Conservation (phyloP, 2,797 vertebrate genomes). For the Eremophila alpestris region DNA sequence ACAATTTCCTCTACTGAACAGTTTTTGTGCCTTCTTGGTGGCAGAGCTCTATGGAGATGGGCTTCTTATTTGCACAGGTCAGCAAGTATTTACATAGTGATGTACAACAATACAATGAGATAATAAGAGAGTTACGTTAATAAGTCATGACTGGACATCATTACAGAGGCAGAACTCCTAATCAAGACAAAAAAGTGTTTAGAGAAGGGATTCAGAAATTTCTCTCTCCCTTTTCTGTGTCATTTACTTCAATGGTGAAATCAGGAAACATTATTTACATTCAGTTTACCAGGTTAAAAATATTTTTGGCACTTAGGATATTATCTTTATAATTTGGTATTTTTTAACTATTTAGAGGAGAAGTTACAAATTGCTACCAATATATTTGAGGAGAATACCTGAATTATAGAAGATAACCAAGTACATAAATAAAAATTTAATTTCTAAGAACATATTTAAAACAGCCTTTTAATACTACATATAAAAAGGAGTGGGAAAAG, state of each 20-base stretch:
- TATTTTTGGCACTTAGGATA: neutral
- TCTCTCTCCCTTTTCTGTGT: neutral
- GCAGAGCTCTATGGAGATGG: neutral
- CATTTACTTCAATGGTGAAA: neutral
- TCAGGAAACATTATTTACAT: neutral
- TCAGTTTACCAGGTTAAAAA: neutral
- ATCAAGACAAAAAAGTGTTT: neutral
- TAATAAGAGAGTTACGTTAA: neutral
- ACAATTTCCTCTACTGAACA: neutral
- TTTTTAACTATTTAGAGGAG: neutral
- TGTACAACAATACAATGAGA: neutral
- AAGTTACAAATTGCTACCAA: neutral
- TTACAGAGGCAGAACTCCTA: neutral
- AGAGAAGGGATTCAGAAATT: neutral
- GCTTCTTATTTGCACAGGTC: neutral
- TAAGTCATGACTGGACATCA: neutral
- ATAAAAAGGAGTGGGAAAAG: neutral
- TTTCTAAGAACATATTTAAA: neutral
- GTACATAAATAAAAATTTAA: neutral
- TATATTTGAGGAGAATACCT: neutral
- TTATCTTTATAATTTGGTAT: neutral
- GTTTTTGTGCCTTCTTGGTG: neutral
- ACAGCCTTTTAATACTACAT: neutral
- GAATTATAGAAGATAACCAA: neutral
- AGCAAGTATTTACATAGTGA: neutral